Evolutionary conservation across 2,888 invertebrate species (phyloP).

Genomic region (Cheilosia urbana): DNA sequence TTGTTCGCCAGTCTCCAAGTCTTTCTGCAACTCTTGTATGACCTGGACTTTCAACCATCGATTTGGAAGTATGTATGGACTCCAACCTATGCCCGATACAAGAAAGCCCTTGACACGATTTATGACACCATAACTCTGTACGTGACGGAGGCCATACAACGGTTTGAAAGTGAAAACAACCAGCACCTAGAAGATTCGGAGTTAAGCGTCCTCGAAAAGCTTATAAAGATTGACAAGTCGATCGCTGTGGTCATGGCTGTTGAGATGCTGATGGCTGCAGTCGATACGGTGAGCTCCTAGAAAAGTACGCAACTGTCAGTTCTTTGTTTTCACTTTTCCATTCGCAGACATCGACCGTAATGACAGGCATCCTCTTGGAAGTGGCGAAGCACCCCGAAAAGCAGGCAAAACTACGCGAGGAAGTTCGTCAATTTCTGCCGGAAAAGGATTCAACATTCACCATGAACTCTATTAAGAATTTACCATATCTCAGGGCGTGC

Average conservation of each 20-base stretch:
- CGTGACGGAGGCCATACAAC: conserved; percentile 80
- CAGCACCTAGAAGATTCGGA: conserved; percentile 81
- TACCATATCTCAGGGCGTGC: conserved; percentile 89
- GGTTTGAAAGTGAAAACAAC: conserved; percentile 78
- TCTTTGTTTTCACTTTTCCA: not conserved
- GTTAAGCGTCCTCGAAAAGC: conserved; percentile 87
- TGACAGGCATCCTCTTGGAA: conserved; percentile 77
- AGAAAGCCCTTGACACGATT: conserved; percentile 77
- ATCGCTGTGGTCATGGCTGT: conserved; percentile 88
- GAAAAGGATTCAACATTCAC: conserved; percentile 83
- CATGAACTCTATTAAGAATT: conserved; percentile 83
- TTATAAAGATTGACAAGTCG: conserved; percentile 86
- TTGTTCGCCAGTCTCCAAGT: conserved; percentile 75
- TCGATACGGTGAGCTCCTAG: conserved; percentile 87
- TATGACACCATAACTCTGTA: conserved; percentile 77
- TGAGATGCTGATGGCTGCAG: conserved; percentile 89
- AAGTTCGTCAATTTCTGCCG: conserved; percentile 84
- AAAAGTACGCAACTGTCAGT: not conserved
- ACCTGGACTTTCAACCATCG: conserved; percentile 79
- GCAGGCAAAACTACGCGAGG: conserved; percentile 87
- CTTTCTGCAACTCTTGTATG: conserved; percentile 73
- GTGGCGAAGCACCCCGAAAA: conserved; percentile 87
- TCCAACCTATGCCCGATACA: conserved; percentile 78
- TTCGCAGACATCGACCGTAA: conserved; percentile 79
- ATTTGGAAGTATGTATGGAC: conserved; percentile 80